These are phyloP conservation scores for Myoxocephalus aenaeus DNA, from an alignment of 2,797 vertebrate genomes.

Conservation along the genomic window DNA sequence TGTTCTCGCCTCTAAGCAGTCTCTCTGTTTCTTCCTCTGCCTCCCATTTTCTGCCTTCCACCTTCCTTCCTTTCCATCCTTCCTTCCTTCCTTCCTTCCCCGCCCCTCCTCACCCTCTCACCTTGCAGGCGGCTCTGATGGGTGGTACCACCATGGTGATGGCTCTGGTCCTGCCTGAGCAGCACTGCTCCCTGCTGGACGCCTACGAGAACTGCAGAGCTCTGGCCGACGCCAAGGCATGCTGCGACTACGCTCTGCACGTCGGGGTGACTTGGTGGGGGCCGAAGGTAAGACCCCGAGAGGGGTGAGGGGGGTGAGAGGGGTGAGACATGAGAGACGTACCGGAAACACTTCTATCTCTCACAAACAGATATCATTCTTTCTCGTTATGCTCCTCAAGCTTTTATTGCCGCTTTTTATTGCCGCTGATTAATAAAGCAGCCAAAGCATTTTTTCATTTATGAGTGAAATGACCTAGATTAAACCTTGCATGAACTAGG, in stretches of 20 bases:
- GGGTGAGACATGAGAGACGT: background rate
- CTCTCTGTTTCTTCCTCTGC: conserved; percentile 27
- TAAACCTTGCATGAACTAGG: conserved; percentile 61
- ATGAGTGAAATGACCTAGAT: conserved; percentile 73
- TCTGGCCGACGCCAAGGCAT: conserved; percentile 92
- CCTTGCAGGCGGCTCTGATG: conserved; percentile 91
- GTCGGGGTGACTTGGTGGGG: conserved; percentile 81
- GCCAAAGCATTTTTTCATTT: conserved; percentile 20
- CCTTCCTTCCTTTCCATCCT: background rate
- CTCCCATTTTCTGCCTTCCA: conserved; percentile 8
- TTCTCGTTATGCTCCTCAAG: background rate
- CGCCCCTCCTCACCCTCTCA: conserved; percentile 21
- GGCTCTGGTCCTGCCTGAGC: conserved; percentile 91
- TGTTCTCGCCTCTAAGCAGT: conserved; percentile 54
- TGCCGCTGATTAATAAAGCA: conserved; percentile 29
- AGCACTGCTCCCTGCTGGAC: conserved; percentile 93
- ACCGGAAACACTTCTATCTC: background rate
- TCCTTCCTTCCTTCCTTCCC: background rate
- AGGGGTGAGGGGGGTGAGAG: background rate
- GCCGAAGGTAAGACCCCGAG: conserved; percentile 64
- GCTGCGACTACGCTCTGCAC: conserved; percentile 84
- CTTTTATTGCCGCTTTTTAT: background rate
- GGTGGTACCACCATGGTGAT: conserved; percentile 97
- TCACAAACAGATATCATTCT: background rate
- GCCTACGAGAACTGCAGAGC: conserved; percentile 92